Base-by-base conservation (phyloP, 2,113 vertebrate species). In the Ahaetulla prasina region DNA sequence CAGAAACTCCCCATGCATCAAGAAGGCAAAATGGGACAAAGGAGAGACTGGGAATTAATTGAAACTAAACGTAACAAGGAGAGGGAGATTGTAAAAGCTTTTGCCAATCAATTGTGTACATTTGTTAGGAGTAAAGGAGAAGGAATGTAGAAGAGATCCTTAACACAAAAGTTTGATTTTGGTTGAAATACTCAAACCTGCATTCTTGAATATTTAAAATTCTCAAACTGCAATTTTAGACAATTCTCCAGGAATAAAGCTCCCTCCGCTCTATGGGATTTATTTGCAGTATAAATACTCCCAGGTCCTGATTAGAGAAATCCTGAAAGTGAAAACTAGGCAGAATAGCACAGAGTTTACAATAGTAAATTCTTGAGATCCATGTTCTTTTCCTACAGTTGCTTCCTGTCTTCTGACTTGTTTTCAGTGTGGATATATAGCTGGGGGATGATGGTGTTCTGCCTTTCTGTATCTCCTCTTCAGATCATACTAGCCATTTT, bases 401-500 rank as follows among this genome's bases (percentile, higher is more conserved):
- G 2, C 23, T 11, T 10, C 8, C 11, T 53, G 1, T 0, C 9
- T 16, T 23, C 9, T 0, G 45, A 30, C 2, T 10, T 30, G 4
- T 20, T 55, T 35, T 25, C 45, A 47, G 30, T 39, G 43, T 57
- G 39, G 30, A 43, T 2, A 18, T 43, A 50, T 16, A 63, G n/a
- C 2, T 45, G n/a, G 47, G 47, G 49, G 7, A 25, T 8, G 55
- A 39, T 60, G 23, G 35, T 20, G 25, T 27, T 85, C 23, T 63
- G 3, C 11, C 80, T 49, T 47, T 91, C 50, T 55, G 1, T 54
- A 10, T 49, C 8, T 30, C 49, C 2, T 0, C 89, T 91, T 10
- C 96, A 99, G 99, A 99, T 99, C 92, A 98, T 99, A 93, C 96
- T 99, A 74, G 99, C 99, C 94, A 98, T 99, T 96, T 97, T 98